These are phyloP conservation scores for Simalia tracyae DNA, from an alignment of 2,797 vertebrate genomes.

Conservation along the genomic window DNA sequence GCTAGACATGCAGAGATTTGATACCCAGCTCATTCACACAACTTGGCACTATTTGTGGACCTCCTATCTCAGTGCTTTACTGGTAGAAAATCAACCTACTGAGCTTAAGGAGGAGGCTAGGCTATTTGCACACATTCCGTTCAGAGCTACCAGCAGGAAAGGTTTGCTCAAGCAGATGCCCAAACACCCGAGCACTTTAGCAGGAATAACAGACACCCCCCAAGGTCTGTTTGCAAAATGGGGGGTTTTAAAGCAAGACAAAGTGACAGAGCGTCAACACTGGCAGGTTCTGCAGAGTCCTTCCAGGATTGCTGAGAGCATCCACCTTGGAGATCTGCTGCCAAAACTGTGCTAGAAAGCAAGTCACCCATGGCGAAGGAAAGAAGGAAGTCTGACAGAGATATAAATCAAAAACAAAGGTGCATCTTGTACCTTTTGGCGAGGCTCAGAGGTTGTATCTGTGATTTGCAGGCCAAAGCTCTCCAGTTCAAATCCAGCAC, in stretches of 20 bases:
- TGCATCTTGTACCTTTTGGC: not conserved
- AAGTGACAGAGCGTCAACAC: not conserved
- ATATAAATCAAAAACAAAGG: not conserved
- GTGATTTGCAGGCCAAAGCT: not conserved
- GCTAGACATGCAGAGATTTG: not conserved
- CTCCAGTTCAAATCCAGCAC: not conserved
- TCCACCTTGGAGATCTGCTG: not conserved
- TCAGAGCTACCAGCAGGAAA: not conserved
- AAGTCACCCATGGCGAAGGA: not conserved
- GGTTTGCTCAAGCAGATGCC: not conserved
- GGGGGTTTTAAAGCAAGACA: not conserved
- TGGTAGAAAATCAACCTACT: not conserved
- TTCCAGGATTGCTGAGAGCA: not conserved
- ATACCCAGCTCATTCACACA: not conserved
- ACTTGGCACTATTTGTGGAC: not conserved
- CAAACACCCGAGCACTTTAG: not conserved
- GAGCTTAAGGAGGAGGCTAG: not conserved
- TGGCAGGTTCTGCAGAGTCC: too few species aligned
- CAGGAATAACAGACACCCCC: too few species aligned
- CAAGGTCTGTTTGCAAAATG: not conserved
- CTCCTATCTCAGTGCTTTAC: rapidly evolving
- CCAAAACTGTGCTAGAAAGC: not conserved
- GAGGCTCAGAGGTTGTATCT: too few species aligned
- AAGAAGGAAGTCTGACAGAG: not conserved
- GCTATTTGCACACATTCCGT: not conserved